Base-by-base conservation (phyloP, 2,113 vertebrate genomes). In the Callochromis pleurospilus region DNA sequence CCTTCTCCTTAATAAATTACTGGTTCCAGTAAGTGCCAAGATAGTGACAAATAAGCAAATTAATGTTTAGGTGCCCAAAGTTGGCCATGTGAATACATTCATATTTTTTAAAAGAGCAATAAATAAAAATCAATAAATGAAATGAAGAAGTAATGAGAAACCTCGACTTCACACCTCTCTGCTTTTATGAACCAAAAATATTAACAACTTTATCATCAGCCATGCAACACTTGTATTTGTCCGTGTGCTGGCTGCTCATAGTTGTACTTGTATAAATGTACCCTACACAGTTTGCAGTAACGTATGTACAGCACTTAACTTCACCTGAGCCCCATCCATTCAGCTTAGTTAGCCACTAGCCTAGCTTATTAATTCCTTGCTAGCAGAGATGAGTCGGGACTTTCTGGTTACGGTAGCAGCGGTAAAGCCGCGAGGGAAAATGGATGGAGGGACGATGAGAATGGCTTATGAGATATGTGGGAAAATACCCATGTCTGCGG, bases 401-500 rank as follows among this genome's bases (percentile, higher is more conserved):
- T 94, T 94, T 95, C 79, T 86, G 80, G 31, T 86, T 26, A 85
- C 21, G 58, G 80, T 38, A n/a, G 47, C 2, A 83, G 33, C 68
- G 79, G 29, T 55, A 79, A 6, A 60, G 53, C 80, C 13, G 77
- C 7, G 38, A 12, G 36, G 53, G 42, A 3, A 54, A 40, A 36
- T 19, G 36, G 24, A 79, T 73, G 54, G 24, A 9, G 15, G 9
- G 79, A 68, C 33, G 1, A 13, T n/a, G 9, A 33, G 33, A 84
- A 7, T 2, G 14, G 6, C 12, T 73, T 17, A 10, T 7, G 4
- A 5, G 5, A 87, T 19, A 24, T 38, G 15, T 4, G 53, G n/a
- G n/a, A 42, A 81, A 49, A 60, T 96, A 97, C 96, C 96, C 89
- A 93, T 93, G 87, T 97, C 96, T 24, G 88, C 90, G 19, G 85